Conservation (phyloP, 2,888 invertebrate genomes). For the Celastrina argiolus region DNA sequence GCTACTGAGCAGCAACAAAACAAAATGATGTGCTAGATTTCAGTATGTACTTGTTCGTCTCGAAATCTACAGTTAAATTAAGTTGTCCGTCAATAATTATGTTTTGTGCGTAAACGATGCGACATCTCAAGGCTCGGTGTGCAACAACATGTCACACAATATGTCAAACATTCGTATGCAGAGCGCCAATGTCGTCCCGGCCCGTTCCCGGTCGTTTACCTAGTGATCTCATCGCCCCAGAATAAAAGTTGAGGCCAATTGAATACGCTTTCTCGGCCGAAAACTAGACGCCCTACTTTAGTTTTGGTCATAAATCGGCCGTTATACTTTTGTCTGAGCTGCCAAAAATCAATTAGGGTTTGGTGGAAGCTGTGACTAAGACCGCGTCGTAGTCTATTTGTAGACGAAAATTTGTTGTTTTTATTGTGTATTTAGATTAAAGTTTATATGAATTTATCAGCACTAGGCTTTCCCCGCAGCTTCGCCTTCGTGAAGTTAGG, state of each 20-base stretch:
- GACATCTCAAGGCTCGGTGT: background rate
- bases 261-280: constrained; percentile 63
- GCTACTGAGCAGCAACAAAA: no score
- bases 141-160: constrained; percentile 26
- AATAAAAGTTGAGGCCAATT: constrained; percentile 73
- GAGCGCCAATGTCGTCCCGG: constrained; percentile 61
- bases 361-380: background rate
- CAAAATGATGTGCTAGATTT: no score
- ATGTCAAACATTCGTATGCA: constrained; percentile 28
- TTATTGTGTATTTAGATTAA: no score
- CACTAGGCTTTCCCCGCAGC: no score
- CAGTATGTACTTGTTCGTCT: no score
- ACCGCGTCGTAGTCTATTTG: no score
- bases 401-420: no score
- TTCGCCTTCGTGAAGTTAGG: no score
- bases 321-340: constrained; percentile 14
- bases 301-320: constrained; percentile 37
- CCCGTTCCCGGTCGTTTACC: constrained; percentile 70
- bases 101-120: background rate
- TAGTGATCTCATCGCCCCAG: constrained; percentile 71
- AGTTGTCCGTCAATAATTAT: background rate
- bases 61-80: background rate
- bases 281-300: constrained; percentile 59
- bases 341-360: background rate
- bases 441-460: no score